phyloP scores from a whole-genome alignment of 2,113 vertebrate species.

The Rhabdomys dilectus region DNA sequence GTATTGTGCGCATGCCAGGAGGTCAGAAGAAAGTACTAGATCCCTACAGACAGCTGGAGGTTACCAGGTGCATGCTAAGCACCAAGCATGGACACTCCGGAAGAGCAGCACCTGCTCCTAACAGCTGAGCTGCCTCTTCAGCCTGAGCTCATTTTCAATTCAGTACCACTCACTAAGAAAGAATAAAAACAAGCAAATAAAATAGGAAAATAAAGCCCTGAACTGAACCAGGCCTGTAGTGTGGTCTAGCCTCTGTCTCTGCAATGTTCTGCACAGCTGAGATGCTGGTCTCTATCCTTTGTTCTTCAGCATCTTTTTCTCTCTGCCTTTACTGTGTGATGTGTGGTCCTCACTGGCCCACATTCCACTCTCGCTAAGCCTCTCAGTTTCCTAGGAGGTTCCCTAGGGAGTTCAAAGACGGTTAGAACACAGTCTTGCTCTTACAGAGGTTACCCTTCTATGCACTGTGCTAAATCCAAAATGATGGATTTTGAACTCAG shows the following conservation, averaged over 20 bases:
- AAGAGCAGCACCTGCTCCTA: neutral
- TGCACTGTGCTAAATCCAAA: neutral
- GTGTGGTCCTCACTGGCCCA: neutral
- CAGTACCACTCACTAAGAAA: neutral
- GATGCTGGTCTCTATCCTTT: neutral
- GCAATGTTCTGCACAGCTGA: neutral
- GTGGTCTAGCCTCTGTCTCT: neutral
- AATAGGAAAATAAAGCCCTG: neutral
- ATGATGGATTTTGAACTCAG: neutral
- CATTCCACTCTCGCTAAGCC: neutral
- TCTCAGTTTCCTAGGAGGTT: neutral
- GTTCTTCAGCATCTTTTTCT: neutral
- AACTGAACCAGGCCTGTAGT: neutral
- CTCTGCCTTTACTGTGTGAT: neutral
- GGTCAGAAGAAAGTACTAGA: neutral
- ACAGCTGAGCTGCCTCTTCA: neutral
- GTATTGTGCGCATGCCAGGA: neutral
- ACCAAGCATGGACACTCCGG: neutral
- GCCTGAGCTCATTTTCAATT: conserved; percentile 25
- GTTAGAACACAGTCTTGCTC: neutral
- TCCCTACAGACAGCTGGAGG: neutral
- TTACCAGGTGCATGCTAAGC: neutral
- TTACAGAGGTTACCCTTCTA: neutral
- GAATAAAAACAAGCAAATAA: neutral
- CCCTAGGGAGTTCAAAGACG: neutral